A percentile compares a stretch with the other conserved stretches of the same genome.
These are phyloP conservation scores for Trachymyrmex septentrionalis DNA, from an alignment of 1,140 invertebrate species.

Conservation along the genomic window DNA sequence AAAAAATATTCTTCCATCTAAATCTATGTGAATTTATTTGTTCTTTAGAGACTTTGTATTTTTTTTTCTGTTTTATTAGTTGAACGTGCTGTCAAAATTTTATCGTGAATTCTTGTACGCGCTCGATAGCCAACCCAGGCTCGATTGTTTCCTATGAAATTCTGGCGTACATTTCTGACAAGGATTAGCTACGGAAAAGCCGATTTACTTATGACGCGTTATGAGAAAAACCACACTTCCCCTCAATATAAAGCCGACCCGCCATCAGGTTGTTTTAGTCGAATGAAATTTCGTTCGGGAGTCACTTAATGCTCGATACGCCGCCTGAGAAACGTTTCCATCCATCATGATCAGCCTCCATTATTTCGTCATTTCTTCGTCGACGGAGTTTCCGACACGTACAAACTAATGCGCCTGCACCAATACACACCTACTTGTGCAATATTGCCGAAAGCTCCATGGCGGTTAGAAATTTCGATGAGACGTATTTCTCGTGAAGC, in stretches of 20 bases:
- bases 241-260: constrained; percentile 15
- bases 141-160: constrained; percentile 13
- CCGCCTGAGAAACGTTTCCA: constrained; percentile 55
- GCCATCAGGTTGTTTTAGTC: constrained; percentile 40
- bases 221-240: background rate
- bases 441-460: constrained; percentile 34
- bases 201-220: constrained; percentile 9
- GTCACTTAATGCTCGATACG: constrained; percentile 59
- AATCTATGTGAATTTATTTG: background rate
- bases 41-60: background rate
- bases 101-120: background rate
- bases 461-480: constrained; percentile 44
- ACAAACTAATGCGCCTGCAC: constrained; percentile 43
- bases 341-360: constrained; percentile 61
- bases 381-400: constrained; percentile 39
- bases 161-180: constrained; percentile 10
- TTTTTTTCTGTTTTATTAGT: background rate
- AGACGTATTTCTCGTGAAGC: background rate
- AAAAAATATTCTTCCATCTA: background rate
- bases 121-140: too few relatives aligned
- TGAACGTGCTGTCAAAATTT: background rate
- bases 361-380: constrained; percentile 62
- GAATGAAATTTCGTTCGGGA: constrained; percentile 47
- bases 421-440: constrained; percentile 44
- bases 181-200: background rate